Percentiles rank a stretch among this genome's conserved stretches.
Evolutionary conservation across 2,113 vertebrate genomes (phyloP).

Genomic region (Acanthisitta chloris): DNA sequence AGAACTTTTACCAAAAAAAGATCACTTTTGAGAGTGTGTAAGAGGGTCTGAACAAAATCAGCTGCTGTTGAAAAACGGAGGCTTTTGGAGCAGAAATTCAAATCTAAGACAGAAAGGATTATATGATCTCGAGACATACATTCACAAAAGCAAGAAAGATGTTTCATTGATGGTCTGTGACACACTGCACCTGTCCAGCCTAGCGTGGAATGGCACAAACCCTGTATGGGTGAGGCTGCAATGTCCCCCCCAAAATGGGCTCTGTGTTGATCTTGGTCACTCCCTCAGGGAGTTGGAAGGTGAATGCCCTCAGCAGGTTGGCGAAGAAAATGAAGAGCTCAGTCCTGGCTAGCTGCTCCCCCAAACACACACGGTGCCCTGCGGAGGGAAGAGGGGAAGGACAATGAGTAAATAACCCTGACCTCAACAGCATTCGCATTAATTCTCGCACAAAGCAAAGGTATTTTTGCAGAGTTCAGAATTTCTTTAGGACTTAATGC

Average conservation of each 20-base stretch:
- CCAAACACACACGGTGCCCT: slow-evolving; percentile 56
- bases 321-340: slow-evolving; percentile 63
- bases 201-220: slow-evolving; percentile 39
- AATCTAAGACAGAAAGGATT: background rate
- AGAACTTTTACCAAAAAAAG: background rate
- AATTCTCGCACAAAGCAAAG: background rate
- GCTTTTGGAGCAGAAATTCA: background rate
- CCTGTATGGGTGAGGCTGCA: slow-evolving; percentile 42
- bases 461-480: background rate
- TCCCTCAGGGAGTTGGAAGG: background rate
- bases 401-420: background rate
- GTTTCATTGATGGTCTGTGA: background rate
- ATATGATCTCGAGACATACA: accelerated
- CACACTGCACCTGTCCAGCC: background rate
- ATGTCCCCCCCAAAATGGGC: background rate
- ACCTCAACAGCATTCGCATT: background rate
- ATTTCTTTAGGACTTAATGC: background rate
- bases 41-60: background rate
- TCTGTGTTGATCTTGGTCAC: background rate
- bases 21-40: background rate
- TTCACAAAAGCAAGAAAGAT: background rate
- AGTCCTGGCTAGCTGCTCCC: slow-evolving; percentile 17
- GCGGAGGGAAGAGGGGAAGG: background rate
- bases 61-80: background rate
- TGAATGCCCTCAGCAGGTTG: slow-evolving; percentile 24